A percentile compares a stretch with the other conserved stretches of the same genome.
Conservation (phyloP, 2,113 vertebrate genomes). For the Notarius lentiginosus region DNA sequence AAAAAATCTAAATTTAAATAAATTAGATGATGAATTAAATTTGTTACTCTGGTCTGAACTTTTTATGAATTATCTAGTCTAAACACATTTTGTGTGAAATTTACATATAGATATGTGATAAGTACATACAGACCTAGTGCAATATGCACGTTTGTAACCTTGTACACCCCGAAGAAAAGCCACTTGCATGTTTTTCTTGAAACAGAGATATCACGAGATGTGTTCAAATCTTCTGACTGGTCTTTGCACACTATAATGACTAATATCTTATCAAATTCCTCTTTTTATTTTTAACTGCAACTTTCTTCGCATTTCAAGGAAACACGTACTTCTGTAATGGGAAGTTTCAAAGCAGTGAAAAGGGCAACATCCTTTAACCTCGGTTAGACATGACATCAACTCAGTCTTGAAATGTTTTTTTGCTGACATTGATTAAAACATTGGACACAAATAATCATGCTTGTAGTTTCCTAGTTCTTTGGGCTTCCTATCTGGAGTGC, state of each 20-base stretch:
- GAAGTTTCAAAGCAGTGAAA: slow-evolving; percentile 20
- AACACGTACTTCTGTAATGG: not conserved
- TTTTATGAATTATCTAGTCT: not conserved
- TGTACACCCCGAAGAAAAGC: not conserved
- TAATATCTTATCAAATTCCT: not conserved
- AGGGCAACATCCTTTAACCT: slow-evolving; percentile 18
- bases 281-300: not conserved
- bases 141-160: not conserved
- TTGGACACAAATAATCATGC: not conserved
- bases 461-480: not conserved
- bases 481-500: not conserved
- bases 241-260: slow-evolving; percentile 5
- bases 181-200: not conserved
- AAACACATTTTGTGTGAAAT: not conserved
- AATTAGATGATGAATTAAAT: not conserved
- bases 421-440: not conserved
- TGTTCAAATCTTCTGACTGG: not conserved
- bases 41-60: not conserved
- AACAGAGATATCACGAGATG: not conserved
- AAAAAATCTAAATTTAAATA: not conserved
- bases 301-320: slow-evolving; percentile 10
- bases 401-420: not conserved
- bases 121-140: not conserved
- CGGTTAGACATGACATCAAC: slow-evolving; percentile 12
- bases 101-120: not conserved